These are phyloP conservation scores for Rhynchotus rufescens DNA, from an alignment of 2,797 vertebrate genomes.

Conservation along the genomic window DNA sequence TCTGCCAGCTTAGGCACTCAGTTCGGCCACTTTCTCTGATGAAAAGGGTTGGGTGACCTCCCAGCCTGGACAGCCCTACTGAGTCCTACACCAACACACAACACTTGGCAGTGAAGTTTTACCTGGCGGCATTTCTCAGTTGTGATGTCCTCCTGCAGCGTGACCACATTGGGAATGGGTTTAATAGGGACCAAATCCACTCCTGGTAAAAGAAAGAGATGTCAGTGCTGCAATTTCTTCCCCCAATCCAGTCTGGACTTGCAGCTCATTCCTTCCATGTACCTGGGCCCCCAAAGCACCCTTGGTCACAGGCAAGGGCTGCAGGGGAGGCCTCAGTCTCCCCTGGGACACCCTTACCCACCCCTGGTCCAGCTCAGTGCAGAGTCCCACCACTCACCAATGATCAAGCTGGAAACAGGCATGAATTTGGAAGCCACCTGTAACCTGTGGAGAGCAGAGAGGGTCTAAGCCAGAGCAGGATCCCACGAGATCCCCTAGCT, in stretches of 20 bases:
- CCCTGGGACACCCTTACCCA: fast-evolving
- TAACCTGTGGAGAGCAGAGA: slow-evolving; percentile 81
- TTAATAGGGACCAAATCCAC: slow-evolving; percentile 96
- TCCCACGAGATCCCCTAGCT: fast-evolving
- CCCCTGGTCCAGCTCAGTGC: neutral
- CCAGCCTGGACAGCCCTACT: neutral
- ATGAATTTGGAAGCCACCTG: slow-evolving; percentile 98
- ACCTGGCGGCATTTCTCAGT: slow-evolving; percentile 95
- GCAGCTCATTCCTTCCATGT: fast-evolving
- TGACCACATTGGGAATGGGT: slow-evolving; percentile 91
- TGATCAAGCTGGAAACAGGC: slow-evolving; percentile 95
- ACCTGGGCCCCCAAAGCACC: neutral
- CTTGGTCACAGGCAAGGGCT: fast-evolving
- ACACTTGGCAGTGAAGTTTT: fast-evolving
- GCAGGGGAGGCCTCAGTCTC: fast-evolving
- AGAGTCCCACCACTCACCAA: slow-evolving; percentile 83
- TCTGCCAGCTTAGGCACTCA: neutral
- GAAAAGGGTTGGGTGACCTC: no score
- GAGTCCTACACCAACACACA: fast-evolving
- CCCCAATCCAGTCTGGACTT: fast-evolving
- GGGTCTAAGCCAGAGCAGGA: neutral
- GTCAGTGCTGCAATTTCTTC: fast-evolving
- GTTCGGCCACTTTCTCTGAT: fast-evolving
- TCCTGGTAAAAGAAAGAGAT: slow-evolving; percentile 72
- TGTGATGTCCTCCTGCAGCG: slow-evolving; percentile 95